A percentile compares a stretch with the other conserved stretches of the same genome.
Conservation (phyloP, 2,797 vertebrate species). For the Serranus cabrilla region DNA sequence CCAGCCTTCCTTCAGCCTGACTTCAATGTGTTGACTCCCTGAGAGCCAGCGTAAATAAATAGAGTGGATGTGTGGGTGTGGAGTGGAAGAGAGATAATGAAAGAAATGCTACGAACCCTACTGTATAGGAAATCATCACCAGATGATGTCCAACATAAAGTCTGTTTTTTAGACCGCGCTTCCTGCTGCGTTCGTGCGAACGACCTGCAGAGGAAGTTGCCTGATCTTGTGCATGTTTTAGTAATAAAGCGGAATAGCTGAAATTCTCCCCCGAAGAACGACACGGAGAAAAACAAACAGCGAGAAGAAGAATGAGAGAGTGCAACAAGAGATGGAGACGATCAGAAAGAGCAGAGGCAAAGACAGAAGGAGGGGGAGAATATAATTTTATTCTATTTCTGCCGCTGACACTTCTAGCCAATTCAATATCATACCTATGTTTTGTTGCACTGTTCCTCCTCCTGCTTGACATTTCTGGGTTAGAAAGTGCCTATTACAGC, state of each 20-base stretch:
- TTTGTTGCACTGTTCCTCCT: conserved; percentile 69
- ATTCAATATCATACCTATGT: conserved; percentile 74
- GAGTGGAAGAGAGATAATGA: conserved; percentile 52
- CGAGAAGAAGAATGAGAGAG: not conserved
- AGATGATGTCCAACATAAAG: conserved; percentile 41
- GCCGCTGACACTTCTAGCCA: conserved; percentile 64
- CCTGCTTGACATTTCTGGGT: conserved; percentile 82
- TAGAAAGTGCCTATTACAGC: conserved; percentile 77
- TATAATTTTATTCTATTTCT: conserved; percentile 65
- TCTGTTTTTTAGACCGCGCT: conserved; percentile 20
- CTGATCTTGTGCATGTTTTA: conserved; percentile 25
- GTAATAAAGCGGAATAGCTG: conserved; percentile 59
- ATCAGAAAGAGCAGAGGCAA: conserved; percentile 23
- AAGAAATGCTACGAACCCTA: conserved; percentile 36
- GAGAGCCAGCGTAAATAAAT: conserved; percentile 48
- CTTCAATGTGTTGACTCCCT: conserved; percentile 52
- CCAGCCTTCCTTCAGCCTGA: conserved; percentile 66
- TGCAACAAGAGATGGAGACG: conserved; percentile 41
- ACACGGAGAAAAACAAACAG: conserved; percentile 52
- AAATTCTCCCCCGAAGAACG: conserved; percentile 51
- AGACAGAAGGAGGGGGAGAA: conserved; percentile 44
- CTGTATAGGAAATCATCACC: conserved; percentile 31
- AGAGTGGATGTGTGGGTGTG: conserved; percentile 34
- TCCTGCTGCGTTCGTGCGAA: conserved; percentile 37
- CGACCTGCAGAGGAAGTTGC: conserved; percentile 25